phyloP scores from a whole-genome alignment of 2,888 invertebrate species.

The Druceiella hillmani region DNA sequence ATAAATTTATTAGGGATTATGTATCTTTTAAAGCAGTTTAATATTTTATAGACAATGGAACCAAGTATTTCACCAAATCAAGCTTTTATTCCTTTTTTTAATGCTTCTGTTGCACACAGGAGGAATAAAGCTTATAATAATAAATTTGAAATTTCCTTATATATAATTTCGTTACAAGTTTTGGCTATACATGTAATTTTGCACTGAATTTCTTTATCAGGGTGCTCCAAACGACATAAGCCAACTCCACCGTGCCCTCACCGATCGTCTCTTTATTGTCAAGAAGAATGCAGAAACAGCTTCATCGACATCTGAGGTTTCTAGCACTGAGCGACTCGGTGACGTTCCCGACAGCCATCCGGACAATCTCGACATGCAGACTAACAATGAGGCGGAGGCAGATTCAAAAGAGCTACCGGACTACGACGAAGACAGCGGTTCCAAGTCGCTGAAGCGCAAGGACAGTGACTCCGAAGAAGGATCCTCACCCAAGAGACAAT shows the following conservation, averaged over 20 bases:
- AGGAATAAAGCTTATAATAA: no score
- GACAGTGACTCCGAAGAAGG: constrained; percentile 34
- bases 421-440: constrained; percentile 28
- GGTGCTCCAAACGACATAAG: constrained; percentile 40
- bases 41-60: no score
- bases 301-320: no score
- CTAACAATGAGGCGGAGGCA: neutral
- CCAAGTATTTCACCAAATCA: no score
- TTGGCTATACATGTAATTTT: no score
- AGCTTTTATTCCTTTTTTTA: no score
- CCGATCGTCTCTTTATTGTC: constrained; percentile 34
- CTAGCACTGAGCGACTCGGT: no score
- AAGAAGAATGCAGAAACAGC: constrained; percentile 35
- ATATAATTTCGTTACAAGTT: no score
- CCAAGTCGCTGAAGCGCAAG: constrained; percentile 37
- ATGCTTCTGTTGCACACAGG: no score
- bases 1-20: no score
- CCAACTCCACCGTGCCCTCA: constrained; percentile 36
- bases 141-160: no score
- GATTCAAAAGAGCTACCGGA: neutral
- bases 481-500: constrained; percentile 44
- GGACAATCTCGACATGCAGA: constrained; percentile 20
- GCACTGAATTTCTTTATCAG: constrained; percentile 30
- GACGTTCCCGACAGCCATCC: constrained; percentile 34
- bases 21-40: no score